phyloP scores from a whole-genome alignment of 2,797 vertebrate species.

The Phataginus tetradactyla region DNA sequence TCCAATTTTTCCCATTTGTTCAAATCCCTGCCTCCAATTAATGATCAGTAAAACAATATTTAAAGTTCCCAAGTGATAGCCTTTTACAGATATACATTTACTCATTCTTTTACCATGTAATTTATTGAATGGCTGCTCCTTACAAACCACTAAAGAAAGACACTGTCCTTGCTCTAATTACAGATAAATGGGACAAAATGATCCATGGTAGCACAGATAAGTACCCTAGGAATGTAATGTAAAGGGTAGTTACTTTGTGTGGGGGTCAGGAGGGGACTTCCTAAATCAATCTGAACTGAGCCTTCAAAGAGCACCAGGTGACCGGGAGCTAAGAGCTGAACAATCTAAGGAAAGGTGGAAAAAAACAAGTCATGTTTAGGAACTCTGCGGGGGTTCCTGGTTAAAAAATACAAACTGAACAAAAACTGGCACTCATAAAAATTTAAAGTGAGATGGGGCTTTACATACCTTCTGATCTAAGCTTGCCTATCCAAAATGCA shows the following conservation, averaged over 20 bases:
- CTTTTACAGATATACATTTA: conserved; percentile 20
- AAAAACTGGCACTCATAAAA: neutral
- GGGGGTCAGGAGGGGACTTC: neutral
- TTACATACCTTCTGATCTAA: neutral
- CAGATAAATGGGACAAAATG: neutral
- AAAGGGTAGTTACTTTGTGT: neutral
- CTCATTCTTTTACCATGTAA: conserved; percentile 9
- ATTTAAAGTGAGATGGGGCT: neutral
- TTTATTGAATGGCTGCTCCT: conserved; percentile 34
- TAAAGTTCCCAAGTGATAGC: conserved; percentile 23
- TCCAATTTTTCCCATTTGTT: neutral
- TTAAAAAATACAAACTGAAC: neutral
- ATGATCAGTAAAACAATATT: neutral
- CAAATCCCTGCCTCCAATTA: neutral
- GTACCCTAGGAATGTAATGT: neutral
- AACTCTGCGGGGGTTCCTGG: neutral
- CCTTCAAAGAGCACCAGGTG: neutral
- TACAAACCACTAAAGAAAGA: neutral
- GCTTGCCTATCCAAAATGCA: neutral
- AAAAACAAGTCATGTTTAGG: neutral
- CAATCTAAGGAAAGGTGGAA: neutral
- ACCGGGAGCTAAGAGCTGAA: neutral
- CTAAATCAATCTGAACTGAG: neutral
- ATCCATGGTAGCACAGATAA: neutral
- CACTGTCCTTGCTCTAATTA: neutral